Base-by-base conservation (phyloP, 2,888 invertebrate genomes). In the Plagiodera versicolora region DNA sequence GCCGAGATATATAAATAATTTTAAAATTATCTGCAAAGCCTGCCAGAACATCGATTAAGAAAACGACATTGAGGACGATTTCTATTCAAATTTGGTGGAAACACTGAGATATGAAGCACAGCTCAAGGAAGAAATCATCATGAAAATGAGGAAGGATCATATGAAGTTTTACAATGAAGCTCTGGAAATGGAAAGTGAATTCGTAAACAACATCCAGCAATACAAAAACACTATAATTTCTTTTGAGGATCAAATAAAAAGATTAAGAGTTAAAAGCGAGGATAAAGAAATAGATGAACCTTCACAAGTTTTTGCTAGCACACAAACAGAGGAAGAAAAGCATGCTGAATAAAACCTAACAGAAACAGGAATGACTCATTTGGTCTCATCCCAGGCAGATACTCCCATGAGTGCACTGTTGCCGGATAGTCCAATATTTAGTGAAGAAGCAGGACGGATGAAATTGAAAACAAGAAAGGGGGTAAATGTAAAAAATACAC, bases 21-120 rank as follows among this genome's bases (percentile, higher is more conserved):
- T 16, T 16, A 45, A 45, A 45, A 45, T 16, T 45, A 45, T 45
- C 45, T 45, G 45, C 17, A 45, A 45, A 45, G 45, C 45, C 45
- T 45, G 45, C 10, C 45, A 45, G 45, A 45, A 45, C 45, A 10
- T 16, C 45, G n/a, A 17, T 16, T 6, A 4, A 39, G 45, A 14
- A 45, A 10, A 45, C 16, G 5, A 45, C n/a, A 45, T 45, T 9
- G 32, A 32, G 9, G 32, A 32, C 45, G 18, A 45, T 45, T 45
- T 45, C 16, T n/a, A 45, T 9, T 45, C 45, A 16, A n/a, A 45
- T 45, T 45, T 45, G 2, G 45, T 45, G 45, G 45, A 45, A 44
- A 8, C 44, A n/a, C n/a, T n/a, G n/a, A n/a, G n/a, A n/a, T n/a
- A n/a, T n/a, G n/a, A n/a, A n/a, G n/a, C n/a, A 5, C 44, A 44